Conservation (phyloP, 2,113 vertebrate species). For the Emydocephalus ijimae region DNA sequence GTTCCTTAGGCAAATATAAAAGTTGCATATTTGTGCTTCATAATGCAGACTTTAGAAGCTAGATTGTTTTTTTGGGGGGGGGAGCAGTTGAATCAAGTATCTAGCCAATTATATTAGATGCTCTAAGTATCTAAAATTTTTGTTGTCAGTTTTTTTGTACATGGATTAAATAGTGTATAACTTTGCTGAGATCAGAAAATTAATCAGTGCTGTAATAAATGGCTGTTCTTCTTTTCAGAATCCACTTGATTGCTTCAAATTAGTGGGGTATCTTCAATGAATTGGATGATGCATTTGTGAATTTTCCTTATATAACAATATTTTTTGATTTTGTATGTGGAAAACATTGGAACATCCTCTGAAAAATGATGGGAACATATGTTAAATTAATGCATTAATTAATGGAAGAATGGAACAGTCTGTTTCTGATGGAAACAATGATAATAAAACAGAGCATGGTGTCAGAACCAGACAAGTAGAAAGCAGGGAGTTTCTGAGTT, state of each 20-base stretch:
- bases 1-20: background rate
- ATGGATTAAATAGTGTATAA: background rate
- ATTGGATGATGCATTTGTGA: background rate
- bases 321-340: conserved; percentile 1
- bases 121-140: background rate
- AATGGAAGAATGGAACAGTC: conserved; percentile 42
- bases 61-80: background rate
- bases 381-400: conserved; percentile 13
- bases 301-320: conserved; percentile 9
- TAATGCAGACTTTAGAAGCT: background rate
- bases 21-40: background rate
- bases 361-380: conserved; percentile 21
- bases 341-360: conserved; percentile 16
- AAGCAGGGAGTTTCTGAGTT: conserved; percentile 49
- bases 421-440: conserved; percentile 8
- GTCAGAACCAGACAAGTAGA: conserved; percentile 41
- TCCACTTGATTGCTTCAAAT: background rate
- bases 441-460: conserved; percentile 35
- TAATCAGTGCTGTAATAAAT: background rate
- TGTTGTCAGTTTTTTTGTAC: background rate
- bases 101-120: background rate
- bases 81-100: background rate
- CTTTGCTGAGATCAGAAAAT: background rate
- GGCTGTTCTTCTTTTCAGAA: background rate
- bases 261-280: background rate